phyloP scores from a whole-genome alignment of 2,113 vertebrate species.

The Oryzias curvinotus region DNA sequence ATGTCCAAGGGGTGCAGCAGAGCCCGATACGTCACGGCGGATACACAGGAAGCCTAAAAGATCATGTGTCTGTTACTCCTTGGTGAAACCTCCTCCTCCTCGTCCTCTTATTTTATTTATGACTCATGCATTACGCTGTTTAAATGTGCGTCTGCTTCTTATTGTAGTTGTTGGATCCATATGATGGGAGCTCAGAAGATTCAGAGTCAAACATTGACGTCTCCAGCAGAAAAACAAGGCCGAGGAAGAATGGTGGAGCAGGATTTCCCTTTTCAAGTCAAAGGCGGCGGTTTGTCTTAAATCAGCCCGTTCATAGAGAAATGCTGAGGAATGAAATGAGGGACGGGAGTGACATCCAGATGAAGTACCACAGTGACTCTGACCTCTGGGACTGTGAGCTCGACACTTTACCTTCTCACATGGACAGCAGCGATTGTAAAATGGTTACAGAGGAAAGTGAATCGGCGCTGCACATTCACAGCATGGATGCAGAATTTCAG shows the following conservation, averaged over 20 bases:
- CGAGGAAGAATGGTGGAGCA: constrained; percentile 24
- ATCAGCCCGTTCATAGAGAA: constrained; percentile 38
- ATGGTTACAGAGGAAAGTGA: constrained; percentile 9
- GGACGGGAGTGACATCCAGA: constrained; percentile 46
- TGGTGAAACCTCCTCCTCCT: constrained; percentile 34
- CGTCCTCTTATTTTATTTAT: neutral
- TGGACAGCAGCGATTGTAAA: neutral
- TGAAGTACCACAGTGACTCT: constrained; percentile 60
- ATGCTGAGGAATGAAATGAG: constrained; percentile 10
- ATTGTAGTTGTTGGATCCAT: constrained; percentile 82
- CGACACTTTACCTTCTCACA: constrained; percentile 18
- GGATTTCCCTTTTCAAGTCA: constrained; percentile 30
- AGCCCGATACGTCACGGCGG: constrained; percentile 33
- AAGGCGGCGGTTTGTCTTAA: constrained; percentile 31
- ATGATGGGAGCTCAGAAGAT: constrained; percentile 85
- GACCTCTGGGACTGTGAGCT: constrained; percentile 44
- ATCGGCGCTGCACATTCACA: constrained; percentile 11
- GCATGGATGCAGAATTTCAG: constrained; percentile 30
- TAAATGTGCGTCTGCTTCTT: constrained; percentile 11
- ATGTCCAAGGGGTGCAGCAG: constrained; percentile 43
- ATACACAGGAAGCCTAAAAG: constrained; percentile 34
- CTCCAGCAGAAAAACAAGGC: constrained; percentile 26
- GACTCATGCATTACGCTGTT: neutral
- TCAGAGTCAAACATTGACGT: constrained; percentile 61
- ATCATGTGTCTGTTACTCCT: constrained; percentile 47